Evolutionary conservation across 2,888 invertebrate genomes (phyloP), one percentile per base, ranked within the genome.

Genomic region (Pegoplata infirma): DNA sequence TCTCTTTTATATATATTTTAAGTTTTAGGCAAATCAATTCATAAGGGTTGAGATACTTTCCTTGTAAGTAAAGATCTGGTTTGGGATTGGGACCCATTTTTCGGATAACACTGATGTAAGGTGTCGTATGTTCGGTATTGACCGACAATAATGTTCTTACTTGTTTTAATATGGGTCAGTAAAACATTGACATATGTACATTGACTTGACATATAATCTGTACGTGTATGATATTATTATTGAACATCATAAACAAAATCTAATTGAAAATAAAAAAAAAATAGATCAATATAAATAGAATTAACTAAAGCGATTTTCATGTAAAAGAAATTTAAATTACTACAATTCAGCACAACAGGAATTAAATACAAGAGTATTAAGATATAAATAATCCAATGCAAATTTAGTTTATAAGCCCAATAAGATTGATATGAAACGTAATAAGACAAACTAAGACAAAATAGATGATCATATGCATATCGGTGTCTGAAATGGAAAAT

Each of bases 401-500:
- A 14, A 17, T 55, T 17, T n/a, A 8, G 53, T 55, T 53, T 53
- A 53, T 17, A 25, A 17, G 19, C n/a, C n/a, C 40, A 14, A 49
- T n/a, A 55, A 72, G 40, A 47, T 46, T 8, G 6, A 5, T 25
- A 36, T 5, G n/a, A n/a, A 28, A 32, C 23, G 19, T 19, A 17
- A 47, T 10, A 47, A 36, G 47, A 61, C 1, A 23, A 61, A 47
- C 53, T 25, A 61, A 67, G n/a, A n/a, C n/a, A n/a, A n/a, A n/a
- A n/a, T n/a, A n/a, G n/a, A n/a, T n/a, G n/a, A n/a, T n/a, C n/a
- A n/a, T n/a, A n/a, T n/a, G n/a, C n/a, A n/a, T n/a, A n/a, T n/a
- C n/a, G n/a, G n/a, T n/a, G n/a, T n/a, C n/a, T n/a, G n/a, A n/a
- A n/a, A n/a, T n/a, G n/a, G n/a, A n/a, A n/a, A n/a, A n/a, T n/a